A percentile compares a stretch with the other conserved stretches of the same genome.
Conservation (phyloP, 2,888 invertebrate species). For the Ochropacha duplaris region DNA sequence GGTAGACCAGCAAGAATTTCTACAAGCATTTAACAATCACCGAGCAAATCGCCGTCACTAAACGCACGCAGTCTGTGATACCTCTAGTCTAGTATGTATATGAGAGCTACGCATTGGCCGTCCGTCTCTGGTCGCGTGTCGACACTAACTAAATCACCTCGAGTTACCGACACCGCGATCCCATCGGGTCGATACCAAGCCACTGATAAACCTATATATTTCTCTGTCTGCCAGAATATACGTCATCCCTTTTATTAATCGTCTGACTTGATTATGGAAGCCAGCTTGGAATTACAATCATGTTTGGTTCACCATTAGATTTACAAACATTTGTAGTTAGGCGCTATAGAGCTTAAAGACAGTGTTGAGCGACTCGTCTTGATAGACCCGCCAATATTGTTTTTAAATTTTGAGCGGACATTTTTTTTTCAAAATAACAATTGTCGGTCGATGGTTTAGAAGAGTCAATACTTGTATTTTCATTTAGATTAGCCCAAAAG, state of each 20-base stretch:
- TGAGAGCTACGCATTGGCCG: neutral
- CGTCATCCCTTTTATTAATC: conserved; percentile 3
- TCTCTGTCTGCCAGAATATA: neutral
- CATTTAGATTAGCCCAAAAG: too few species aligned
- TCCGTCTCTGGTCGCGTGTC: conserved; percentile 17
- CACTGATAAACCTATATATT: conserved; percentile 6
- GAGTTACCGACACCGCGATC: conserved; percentile 13
- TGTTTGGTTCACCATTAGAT: neutral
- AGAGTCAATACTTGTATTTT: too few species aligned
- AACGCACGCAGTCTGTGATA: neutral
- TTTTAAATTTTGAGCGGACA: too few species aligned
- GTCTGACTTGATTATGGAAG: neutral
- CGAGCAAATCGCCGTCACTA: neutral
- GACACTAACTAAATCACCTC: conserved; percentile 18
- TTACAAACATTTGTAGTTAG: too few species aligned
- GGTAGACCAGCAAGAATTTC: neutral
- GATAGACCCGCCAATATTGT: too few species aligned
- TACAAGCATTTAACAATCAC: too few species aligned
- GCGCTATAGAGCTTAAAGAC: too few species aligned
- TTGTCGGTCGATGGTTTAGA: too few species aligned
- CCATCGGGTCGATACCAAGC: conserved; percentile 7
- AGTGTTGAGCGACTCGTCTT: too few species aligned
- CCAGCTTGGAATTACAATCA: neutral
- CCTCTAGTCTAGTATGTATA: too few species aligned
- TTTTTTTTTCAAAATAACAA: too few species aligned